Percentiles rank a stretch among this genome's conserved stretches.
Conservation (phyloP, 2,113 vertebrate genomes). For the Toxostoma redivivum region DNA sequence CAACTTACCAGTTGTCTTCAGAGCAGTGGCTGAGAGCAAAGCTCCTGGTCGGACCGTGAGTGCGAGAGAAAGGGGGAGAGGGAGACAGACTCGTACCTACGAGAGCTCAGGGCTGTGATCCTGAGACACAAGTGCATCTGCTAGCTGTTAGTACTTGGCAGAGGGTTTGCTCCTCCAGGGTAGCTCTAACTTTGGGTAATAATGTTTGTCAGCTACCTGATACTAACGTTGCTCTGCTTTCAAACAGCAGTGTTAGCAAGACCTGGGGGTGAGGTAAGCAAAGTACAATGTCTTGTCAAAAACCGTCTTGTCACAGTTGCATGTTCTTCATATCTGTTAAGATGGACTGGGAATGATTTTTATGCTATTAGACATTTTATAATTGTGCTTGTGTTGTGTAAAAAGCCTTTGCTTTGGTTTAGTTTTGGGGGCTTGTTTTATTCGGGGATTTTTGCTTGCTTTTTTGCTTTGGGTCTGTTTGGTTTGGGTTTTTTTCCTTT, state of each 20-base stretch:
- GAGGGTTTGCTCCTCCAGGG: conserved; percentile 69
- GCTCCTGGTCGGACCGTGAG: conserved; percentile 60
- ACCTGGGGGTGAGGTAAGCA: conserved; percentile 87
- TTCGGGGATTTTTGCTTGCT: neutral
- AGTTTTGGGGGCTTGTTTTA: neutral
- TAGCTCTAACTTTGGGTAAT: conserved; percentile 71
- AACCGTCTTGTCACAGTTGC: conserved; percentile 10
- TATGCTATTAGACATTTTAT: neutral
- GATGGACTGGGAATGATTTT: neutral
- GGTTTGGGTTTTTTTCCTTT: neutral
- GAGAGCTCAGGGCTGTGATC: conserved; percentile 55
- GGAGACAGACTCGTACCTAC: conserved; percentile 39
- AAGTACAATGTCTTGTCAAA: conserved; percentile 57
- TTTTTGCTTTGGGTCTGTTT: neutral
- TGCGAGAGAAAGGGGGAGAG: conserved; percentile 11
- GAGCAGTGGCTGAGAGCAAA: conserved; percentile 75
- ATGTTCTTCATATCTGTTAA: neutral
- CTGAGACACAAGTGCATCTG: conserved; percentile 75
- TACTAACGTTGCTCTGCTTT: conserved; percentile 80
- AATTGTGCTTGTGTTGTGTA: neutral
- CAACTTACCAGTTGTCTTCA: conserved; percentile 85
- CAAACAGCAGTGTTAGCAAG: conserved; percentile 80
- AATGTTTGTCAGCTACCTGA: conserved; percentile 82
- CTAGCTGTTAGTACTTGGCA: conserved; percentile 76
- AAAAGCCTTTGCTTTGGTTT: neutral